Conservation (phyloP, 1,140 invertebrate genomes). For the Drosophila kanapiae region DNA sequence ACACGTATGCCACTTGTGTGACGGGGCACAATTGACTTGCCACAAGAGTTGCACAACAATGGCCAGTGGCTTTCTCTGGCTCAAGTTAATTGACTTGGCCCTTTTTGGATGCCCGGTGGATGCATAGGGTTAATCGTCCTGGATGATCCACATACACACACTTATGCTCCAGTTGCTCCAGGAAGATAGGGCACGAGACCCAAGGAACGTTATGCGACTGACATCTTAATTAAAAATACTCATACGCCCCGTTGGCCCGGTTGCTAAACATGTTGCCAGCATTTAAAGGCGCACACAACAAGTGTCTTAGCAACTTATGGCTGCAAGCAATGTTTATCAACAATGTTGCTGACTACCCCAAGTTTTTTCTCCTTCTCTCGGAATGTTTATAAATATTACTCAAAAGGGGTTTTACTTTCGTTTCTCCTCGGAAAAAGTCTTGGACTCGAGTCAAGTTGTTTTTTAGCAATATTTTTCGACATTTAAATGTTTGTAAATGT, state of each 20-base stretch:
- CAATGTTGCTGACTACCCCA: conserved; percentile 21
- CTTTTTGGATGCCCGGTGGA: conserved; percentile 15
- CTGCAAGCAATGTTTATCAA: conserved; percentile 22
- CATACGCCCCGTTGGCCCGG: conserved; percentile 16
- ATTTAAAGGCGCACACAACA: conserved; percentile 63
- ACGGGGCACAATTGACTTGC: conserved; percentile 54
- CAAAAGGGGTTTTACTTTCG: conserved; percentile 4
- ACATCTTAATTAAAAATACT: conserved; percentile 76
- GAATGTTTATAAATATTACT: conserved; percentile 11
- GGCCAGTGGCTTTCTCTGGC: conserved; percentile 23
- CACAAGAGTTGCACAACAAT: conserved; percentile 27
- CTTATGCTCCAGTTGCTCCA: conserved; percentile 46
- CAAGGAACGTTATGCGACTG: conserved; percentile 26
- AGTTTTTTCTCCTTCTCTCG: not conserved
- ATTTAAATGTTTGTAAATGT: not conserved
- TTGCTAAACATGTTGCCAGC: conserved; percentile 34
- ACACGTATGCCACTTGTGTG: conserved; percentile 68
- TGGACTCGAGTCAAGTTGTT: not conserved
- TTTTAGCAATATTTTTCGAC: not conserved
- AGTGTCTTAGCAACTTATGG: conserved; percentile 68
- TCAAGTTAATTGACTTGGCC: conserved; percentile 68
- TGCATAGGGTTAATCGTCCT: conserved; percentile 64
- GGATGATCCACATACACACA: conserved; percentile 14
- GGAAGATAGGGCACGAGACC: conserved; percentile 62
- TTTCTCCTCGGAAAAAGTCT: not conserved